Evolutionary conservation across 2,113 vertebrate species (phyloP), one percentile per base, ranked within the genome.

Genomic region (Elephas maximus): DNA sequence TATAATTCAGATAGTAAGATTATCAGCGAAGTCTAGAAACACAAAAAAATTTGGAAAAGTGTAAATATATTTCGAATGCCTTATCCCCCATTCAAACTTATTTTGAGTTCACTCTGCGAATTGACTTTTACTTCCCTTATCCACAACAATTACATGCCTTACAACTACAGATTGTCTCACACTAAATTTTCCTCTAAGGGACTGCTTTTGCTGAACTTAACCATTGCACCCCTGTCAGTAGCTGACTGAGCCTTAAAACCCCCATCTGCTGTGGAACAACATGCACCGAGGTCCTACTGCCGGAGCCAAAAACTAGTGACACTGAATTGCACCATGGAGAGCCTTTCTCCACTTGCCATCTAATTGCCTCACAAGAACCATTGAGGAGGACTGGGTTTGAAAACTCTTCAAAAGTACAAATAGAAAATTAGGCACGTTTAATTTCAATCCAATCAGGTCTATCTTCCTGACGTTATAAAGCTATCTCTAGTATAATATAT

Each of bases 171-270:
- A 67, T 93, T 81, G 86, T 67, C 77, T 85, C 85, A 33, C 45
- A 30, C 90, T 94, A 93, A 67, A n/a, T 48, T 28, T 7, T 48
- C 45, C 77, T 88, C 73, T 10, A 11, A 92, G 65, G 87, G 33
- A 30, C 23, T 95, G 91, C 28, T 71, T 93, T 78, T 11, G 28
- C 89, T 86, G 73, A 73, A 11, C 62, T 62, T 85, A 20, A 26
- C 51, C 48, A 63, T 45, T 74, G 73, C 90, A 26, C 48, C 41
- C 48, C 62, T 74, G 78, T 93, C 93, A 91, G 82, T 62, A 74
- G 60, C 60, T 78, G 91, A 93, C 86, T 89, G 95, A 96, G 62
- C 62, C 86, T 95, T 95, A 81, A 93, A 88, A 92, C 41, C 78
- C 30, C 33, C 88, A 67, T 93, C 86, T 95, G 92, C 87, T 91